These are phyloP conservation scores for Drosophila kohkoa DNA, from an alignment of 1,140 invertebrate genomes.

Conservation along the genomic window DNA sequence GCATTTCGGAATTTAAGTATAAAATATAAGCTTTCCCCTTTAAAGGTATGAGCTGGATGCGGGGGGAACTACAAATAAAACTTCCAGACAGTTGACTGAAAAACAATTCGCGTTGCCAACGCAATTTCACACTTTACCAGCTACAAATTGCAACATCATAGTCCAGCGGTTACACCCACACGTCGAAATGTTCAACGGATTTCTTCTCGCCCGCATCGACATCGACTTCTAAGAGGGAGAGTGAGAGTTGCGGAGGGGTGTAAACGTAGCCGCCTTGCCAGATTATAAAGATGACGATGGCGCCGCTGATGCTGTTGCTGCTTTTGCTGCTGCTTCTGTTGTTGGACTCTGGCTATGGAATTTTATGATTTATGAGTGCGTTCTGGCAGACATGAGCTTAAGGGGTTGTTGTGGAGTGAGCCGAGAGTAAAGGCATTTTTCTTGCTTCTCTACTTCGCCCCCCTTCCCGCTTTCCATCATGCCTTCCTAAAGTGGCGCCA, in stretches of 20 bases:
- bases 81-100: slow-evolving; percentile 29
- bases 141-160: slow-evolving; percentile 82
- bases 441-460: slow-evolving; percentile 38
- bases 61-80: slow-evolving; percentile 12
- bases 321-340: slow-evolving; percentile 5
- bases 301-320: slow-evolving; percentile 28
- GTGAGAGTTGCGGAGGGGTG: background rate
- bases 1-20: too few relatives aligned
- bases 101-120: slow-evolving; percentile 72
- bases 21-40: too few relatives aligned
- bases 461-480: slow-evolving; percentile 31
- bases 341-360: slow-evolving; percentile 52
- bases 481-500: slow-evolving; percentile 30
- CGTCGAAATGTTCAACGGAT: slow-evolving; percentile 22
- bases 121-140: slow-evolving; percentile 82
- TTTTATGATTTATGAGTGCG: slow-evolving; percentile 80
- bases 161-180: slow-evolving; percentile 46
- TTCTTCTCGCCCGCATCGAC: background rate
- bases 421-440: slow-evolving; percentile 30
- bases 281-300: slow-evolving; percentile 79
- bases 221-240: background rate
- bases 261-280: slow-evolving; percentile 47
- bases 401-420: background rate
- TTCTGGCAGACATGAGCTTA: slow-evolving; percentile 35
- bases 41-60: too few relatives aligned